Conservation (phyloP, 2,888 invertebrate species). For the Tetragonula carbonaria region DNA sequence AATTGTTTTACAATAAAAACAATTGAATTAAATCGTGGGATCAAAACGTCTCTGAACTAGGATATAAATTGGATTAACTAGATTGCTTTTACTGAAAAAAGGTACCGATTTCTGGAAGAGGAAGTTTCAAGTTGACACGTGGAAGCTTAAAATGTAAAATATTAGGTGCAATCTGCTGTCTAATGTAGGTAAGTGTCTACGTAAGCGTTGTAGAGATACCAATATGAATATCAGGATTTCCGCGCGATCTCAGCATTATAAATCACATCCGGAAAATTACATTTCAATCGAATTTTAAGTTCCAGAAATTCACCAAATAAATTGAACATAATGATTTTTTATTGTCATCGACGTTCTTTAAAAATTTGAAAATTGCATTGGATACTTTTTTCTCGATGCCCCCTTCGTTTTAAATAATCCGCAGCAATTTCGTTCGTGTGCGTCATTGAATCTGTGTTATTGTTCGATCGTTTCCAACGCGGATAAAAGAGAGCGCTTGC, state of each 20-base stretch:
- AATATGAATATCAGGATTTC: background rate
- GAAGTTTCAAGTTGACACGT: background rate
- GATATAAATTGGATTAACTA: too few relatives aligned
- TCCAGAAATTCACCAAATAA: background rate
- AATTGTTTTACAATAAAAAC: background rate
- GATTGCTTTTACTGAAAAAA: background rate
- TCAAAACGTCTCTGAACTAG: conserved; percentile 14
- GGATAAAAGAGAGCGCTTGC: conserved; percentile 12
- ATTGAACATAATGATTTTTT: background rate
- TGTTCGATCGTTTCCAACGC: background rate
- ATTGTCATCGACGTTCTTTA: background rate
- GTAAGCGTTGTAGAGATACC: background rate
- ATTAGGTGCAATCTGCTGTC: background rate
- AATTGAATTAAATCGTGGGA: conserved; percentile 37
- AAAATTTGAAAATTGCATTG: too few relatives aligned
- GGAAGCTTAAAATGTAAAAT: background rate
- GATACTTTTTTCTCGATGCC: background rate
- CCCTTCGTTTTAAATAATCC: background rate
- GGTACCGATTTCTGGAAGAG: background rate
- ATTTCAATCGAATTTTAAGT: background rate
- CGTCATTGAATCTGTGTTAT: background rate
- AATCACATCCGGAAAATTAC: conserved; percentile 17
- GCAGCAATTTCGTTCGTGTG: background rate
- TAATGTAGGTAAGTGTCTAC: background rate
- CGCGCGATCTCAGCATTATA: background rate